Conservation (phyloP, 2,888 invertebrate species). For the Drosophila sordidula region DNA sequence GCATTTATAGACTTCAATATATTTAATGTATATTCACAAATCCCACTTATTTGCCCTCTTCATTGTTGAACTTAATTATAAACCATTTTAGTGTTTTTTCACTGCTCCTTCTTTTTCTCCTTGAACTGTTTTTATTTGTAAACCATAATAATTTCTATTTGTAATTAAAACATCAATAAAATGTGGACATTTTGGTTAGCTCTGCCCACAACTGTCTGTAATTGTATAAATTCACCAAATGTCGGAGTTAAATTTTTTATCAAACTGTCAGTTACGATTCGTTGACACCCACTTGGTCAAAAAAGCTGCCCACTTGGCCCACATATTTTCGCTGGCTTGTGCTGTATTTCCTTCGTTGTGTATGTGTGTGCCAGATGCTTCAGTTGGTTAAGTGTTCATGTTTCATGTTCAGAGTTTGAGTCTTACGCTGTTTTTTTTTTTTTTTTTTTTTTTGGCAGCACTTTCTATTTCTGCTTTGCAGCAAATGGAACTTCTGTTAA, state of each 20-base stretch:
- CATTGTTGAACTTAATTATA: neutral
- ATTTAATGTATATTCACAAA: no score
- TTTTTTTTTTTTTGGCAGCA: conserved; percentile 1
- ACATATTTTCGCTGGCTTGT: conserved; percentile 16
- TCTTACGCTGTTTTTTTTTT: neutral
- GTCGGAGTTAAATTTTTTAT: neutral
- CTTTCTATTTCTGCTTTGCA: conserved; percentile 32
- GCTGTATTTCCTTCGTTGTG: conserved; percentile 5
- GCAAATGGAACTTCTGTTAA: neutral
- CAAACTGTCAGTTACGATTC: conserved; percentile 1
- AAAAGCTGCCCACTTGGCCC: conserved; percentile 47
- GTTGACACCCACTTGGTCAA: conserved; percentile 33
- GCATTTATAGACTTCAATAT: no score
- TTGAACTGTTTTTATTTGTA: neutral
- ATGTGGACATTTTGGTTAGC: no score
- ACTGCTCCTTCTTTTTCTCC: neutral
- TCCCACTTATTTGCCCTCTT: no score
- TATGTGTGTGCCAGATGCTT: conserved; percentile 19
- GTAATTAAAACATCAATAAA: neutral
- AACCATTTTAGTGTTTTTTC: neutral
- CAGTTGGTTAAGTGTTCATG: conserved; percentile 23
- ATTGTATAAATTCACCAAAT: conserved; percentile 1
- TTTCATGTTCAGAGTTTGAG: no score
- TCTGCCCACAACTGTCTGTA: neutral
- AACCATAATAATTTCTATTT: neutral